phyloP scores from a whole-genome alignment of 2,888 invertebrate species.

The Drosophila diplacantha region DNA sequence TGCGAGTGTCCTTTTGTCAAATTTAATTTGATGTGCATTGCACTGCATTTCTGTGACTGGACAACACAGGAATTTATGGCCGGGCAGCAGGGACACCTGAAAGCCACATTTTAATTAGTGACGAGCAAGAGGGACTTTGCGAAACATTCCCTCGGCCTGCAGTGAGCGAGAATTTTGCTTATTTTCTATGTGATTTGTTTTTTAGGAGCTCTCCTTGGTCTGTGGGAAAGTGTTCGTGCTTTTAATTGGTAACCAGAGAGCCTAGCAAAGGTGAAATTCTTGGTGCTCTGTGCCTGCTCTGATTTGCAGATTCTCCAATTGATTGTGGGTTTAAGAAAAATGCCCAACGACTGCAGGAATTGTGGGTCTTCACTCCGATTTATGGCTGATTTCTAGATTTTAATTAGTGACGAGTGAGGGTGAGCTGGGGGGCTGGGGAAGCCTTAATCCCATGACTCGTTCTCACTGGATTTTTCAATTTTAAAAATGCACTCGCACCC shows the following conservation, averaged over 20 bases:
- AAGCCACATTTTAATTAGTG: constrained; percentile 10
- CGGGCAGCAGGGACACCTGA: background rate
- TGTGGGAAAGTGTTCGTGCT: background rate
- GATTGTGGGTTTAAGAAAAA: background rate
- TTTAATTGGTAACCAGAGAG: background rate
- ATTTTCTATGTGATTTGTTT: background rate
- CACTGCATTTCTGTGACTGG: constrained; percentile 3
- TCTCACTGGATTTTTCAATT: background rate
- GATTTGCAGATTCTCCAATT: background rate
- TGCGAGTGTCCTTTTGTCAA: constrained; percentile 2
- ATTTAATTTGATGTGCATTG: constrained; percentile 2
- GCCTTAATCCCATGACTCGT: background rate
- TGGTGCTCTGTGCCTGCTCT: background rate
- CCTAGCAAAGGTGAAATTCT: background rate
- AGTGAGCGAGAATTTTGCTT: background rate
- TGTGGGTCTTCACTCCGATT: background rate
- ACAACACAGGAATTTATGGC: background rate
- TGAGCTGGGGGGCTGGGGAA: fast-evolving
- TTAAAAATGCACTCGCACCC: background rate
- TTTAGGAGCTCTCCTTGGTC: too few relatives aligned
- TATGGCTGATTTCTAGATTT: background rate
- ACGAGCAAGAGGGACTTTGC: background rate
- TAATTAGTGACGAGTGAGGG: background rate
- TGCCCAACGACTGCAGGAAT: background rate
- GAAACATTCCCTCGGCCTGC: background rate